These are phyloP conservation scores for Drosophila meridiana DNA, from an alignment of 2,888 invertebrate species.

Conservation along the genomic window DNA sequence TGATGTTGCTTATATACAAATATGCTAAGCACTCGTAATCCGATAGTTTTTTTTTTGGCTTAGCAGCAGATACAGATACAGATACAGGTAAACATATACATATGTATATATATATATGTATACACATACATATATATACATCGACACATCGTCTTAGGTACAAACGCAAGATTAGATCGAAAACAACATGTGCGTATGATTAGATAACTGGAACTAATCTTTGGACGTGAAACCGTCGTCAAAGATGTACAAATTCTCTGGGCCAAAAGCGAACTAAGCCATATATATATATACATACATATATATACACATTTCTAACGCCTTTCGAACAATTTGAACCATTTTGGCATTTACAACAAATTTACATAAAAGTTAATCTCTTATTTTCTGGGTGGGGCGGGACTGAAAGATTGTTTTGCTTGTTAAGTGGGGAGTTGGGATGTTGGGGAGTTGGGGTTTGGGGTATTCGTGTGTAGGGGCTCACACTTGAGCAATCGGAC, in stretches of 20 bases:
- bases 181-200: slow-evolving; percentile 41
- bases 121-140: not conserved
- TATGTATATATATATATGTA: not conserved
- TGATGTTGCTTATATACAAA: slow-evolving; percentile 24
- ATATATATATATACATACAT: not conserved
- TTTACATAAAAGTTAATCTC: not conserved
- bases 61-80: slow-evolving; percentile 2
- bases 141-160: slow-evolving; percentile 11
- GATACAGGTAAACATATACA: not conserved
- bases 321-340: slow-evolving; percentile 51
- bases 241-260: not conserved
- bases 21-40: slow-evolving; percentile 45
- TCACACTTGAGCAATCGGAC: slow-evolving; percentile 44
- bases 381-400: slow-evolving; percentile 8
- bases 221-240: slow-evolving; percentile 41
- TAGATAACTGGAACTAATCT: slow-evolving; percentile 47
- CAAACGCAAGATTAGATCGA: slow-evolving; percentile 52
- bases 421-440: not conserved
- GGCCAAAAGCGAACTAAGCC: slow-evolving; percentile 3
- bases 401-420: slow-evolving; percentile 22
- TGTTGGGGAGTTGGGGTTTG: too few relatives aligned
- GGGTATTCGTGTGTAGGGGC: not conserved
- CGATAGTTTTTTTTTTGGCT: slow-evolving; percentile 35
- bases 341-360: slow-evolving; percentile 53
- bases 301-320: slow-evolving; percentile 12